Base-by-base conservation (phyloP, 2,113 vertebrate species). In the Takifugu bimaculatus region DNA sequence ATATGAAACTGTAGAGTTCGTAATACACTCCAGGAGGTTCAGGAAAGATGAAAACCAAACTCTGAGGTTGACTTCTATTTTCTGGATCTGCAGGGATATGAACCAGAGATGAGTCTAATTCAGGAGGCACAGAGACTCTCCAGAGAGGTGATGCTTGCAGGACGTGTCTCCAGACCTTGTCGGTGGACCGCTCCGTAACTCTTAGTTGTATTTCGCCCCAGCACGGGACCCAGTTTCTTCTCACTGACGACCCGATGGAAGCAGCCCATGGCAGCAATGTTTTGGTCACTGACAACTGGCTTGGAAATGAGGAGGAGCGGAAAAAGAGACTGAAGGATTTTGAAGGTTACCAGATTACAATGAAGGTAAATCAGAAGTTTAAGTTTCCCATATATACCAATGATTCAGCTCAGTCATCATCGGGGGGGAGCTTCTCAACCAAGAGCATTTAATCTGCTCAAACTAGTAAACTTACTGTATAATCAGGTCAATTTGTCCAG, bases 301-400 rank as follows among this genome's bases (percentile, higher is more conserved):
- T 94, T 95, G 95, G 95, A 43, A 92, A 96, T 82, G 95, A 98
- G 75, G 91, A 93, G 35, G 93, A 98, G 75, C 96, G 94, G 87
- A 88, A 89, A 50, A 90, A 89, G 74, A 92, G 93, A 63, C 82
- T 96, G 5, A 87, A 88, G 57, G 94, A 93, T 77, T 98, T 98
- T 83, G 80, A 89, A 63, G 94, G 93, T 63, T 98, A 93, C 87
- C 94, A 97, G 80, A 82, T 98, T 74, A 97, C 95, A 45, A 94
- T 95, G 94, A 78, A 96, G 94, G 95, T 98, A 92, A 68, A 25
- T 0, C 35, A 10, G 35, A 39, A 11, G 35, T 39, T 39, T 39
- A 39, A 11, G 2, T 10, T 11, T 39, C 11, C 35, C 35, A 39
- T 10, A 39, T 10, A 39, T 20, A 20, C 20, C 5, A 39, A 39